Evolutionary conservation across 2,888 invertebrate genomes (phyloP), one percentile per base, ranked within the genome.

Genomic region (Epistrophe grossulariae): DNA sequence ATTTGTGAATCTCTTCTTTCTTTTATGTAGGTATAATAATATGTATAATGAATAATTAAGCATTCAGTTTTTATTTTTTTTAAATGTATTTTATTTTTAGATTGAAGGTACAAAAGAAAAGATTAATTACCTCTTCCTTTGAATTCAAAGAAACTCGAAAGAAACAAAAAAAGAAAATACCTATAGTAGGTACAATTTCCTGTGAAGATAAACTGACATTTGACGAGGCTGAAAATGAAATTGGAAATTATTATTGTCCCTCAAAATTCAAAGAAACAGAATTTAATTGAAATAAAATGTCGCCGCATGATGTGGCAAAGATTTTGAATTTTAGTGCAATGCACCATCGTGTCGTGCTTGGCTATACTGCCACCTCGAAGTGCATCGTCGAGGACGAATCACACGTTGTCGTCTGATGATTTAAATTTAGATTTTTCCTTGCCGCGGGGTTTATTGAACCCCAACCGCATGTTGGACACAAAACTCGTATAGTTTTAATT

Each of bases 361-460:
- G 35, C 35, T 11, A n/a, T n/a, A 2, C 13, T 11, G 19, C 24
- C 13, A 10, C 6, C 13, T 8, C 28, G 15, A 52, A 2, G 38
- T 43, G 17, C 55, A 40, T 28, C 40, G 62, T 6, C 57, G 64
- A 82, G 38, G 50, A 24, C 59, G 19, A 43, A 74, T 59, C 24
- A 24, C 43, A 59, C 40, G 52, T 55, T 64, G 79, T 60, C 35
- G 50, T 68, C 35, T 38, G 50, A 45, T n/a, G 35, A 13, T 83
- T 66, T 87, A 87, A 87, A 79, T 59, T 87, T 87, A 87, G 87
- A 87, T 19, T 64, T 78, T 81, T 77, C 35, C 50, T 59, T 78
- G 40, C 74, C 15, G 35, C 8, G 60, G 38, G 76, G 87, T 87
- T 87, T 83, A 83, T 83, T 83, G 87, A 87, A 82, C 87, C 72